Evolutionary conservation across 2,113 vertebrate genomes (phyloP), one percentile per base, ranked within the genome.

Genomic region (Brienomyrus brachyistius): DNA sequence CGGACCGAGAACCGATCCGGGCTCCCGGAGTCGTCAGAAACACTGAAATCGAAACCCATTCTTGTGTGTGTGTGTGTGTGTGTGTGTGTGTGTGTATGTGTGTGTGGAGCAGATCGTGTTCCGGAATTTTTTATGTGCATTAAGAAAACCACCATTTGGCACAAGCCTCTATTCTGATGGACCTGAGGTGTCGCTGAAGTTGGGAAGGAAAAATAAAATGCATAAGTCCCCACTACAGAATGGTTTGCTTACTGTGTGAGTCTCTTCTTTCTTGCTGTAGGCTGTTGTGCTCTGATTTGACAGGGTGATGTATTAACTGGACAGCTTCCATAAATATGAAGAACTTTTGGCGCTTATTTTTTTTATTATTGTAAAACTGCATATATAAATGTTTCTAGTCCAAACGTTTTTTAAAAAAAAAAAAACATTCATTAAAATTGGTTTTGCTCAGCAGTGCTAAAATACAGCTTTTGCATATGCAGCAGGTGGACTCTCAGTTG

Each of bases 301-400:
- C 87, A 88, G 87, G 40, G 54, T 62, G 87, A 47, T 88, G 43
- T n/a, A 45, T 88, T 47, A 88, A 87, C 86, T 40, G 50, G 59
- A 62, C 52, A 21, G 54, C 15, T 88, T 66, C 35, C 56, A 45
- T 62, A 88, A 88, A 88, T 21, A 88, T 62, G 52, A 66, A 62
- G 31, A 88, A 62, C 27, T 40, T 54, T 27, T 31, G n/a, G 11
- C 0, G 1, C 21, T 43, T 17, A 17, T 77, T 77, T 77, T 70
- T 74, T 13, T 31, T 40, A 40, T 74, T 74, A 15, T 66, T 0
- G 31, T 50, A 48, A 86, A 48, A 50, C 48, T 86, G 21, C 15
- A 27, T 50, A 48, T 48, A 47, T 19, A 84, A 84, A 7, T 6
- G 19, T 83, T 84, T 84, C 17, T 84, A 48, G 35, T 48, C 82